phyloP scores from a whole-genome alignment of 2,888 invertebrate species.

The Neuroscelio doddi region DNA sequence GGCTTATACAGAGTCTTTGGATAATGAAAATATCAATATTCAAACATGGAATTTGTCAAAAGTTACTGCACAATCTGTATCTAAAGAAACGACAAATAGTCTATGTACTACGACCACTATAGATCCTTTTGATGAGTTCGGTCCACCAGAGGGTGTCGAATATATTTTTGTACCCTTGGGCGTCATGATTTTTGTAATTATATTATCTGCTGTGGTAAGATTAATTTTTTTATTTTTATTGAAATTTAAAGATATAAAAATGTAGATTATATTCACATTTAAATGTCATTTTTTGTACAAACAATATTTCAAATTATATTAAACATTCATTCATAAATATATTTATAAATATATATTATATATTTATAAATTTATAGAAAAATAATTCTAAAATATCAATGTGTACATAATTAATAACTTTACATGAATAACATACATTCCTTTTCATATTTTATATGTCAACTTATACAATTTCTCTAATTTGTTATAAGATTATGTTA shows the following conservation, averaged over 20 bases:
- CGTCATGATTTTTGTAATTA: slow-evolving; percentile 68
- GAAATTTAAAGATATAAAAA: slow-evolving; percentile 9
- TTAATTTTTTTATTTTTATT: slow-evolving; percentile 4
- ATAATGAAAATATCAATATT: slow-evolving; percentile 12
- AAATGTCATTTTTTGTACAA: too few relatives aligned
- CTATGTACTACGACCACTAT: slow-evolving; percentile 57
- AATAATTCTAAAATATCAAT: too few relatives aligned
- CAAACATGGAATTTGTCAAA: slow-evolving; percentile 8
- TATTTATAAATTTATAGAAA: too few relatives aligned
- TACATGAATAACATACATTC: too few relatives aligned
- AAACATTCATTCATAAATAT: too few relatives aligned
- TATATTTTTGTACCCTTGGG: slow-evolving; percentile 70
- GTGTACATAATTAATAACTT: too few relatives aligned
- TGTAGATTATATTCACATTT: too few relatives aligned
- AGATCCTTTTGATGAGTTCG: slow-evolving; percentile 66
- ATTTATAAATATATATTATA: too few relatives aligned
- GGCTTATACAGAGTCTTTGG: slow-evolving; percentile 14
- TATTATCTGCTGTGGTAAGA: slow-evolving; percentile 69
- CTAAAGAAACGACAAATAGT: slow-evolving; percentile 47
- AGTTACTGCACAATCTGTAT: slow-evolving; percentile 19
- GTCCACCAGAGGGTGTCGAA: slow-evolving; percentile 68
- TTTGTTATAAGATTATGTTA: too few relatives aligned
- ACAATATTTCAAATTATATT: too few relatives aligned
- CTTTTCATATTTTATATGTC: too few relatives aligned
- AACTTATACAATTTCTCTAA: too few relatives aligned